Evolutionary conservation across 2,888 invertebrate species (phyloP).

Genomic region (Rhamnusium bicolor): DNA sequence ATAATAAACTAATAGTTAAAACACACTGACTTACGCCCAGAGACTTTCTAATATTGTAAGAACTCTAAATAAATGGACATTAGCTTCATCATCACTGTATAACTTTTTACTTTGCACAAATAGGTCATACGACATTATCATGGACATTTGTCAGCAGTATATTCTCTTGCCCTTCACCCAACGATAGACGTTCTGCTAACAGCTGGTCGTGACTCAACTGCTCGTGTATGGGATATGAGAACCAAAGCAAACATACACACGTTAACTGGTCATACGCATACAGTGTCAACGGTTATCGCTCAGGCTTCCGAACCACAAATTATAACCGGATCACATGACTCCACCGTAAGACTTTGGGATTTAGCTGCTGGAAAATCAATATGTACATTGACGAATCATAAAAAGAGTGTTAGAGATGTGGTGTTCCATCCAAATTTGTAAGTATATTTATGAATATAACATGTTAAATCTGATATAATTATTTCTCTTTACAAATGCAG

Average conservation of each 20-base stretch:
- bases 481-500: too few relatives aligned
- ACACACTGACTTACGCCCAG: too few relatives aligned
- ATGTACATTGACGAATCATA: constrained; percentile 98
- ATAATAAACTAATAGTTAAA: too few relatives aligned
- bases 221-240: constrained; percentile 98
- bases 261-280: constrained; percentile 95
- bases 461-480: too few relatives aligned
- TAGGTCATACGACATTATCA: constrained; percentile 98
- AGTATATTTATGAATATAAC: constrained; percentile 58
- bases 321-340: constrained; percentile 95
- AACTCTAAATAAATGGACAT: too few relatives aligned
- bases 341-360: constrained; percentile 98
- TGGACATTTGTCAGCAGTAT: constrained; percentile 97
- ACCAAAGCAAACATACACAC: constrained; percentile 99
- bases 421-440: constrained; percentile 83
- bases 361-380: constrained; percentile 95
- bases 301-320: constrained; percentile 95
- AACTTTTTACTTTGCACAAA: constrained; percentile 40
- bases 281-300: constrained; percentile 94
- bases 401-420: constrained; percentile 91
- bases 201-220: constrained; percentile 96
- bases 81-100: too few relatives aligned
- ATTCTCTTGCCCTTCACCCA: constrained; percentile 94
- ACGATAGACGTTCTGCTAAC: constrained; percentile 95
- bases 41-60: too few relatives aligned